Evolutionary conservation across 1,140 invertebrate species (phyloP).

Genomic region (Drosophila miranda): DNA sequence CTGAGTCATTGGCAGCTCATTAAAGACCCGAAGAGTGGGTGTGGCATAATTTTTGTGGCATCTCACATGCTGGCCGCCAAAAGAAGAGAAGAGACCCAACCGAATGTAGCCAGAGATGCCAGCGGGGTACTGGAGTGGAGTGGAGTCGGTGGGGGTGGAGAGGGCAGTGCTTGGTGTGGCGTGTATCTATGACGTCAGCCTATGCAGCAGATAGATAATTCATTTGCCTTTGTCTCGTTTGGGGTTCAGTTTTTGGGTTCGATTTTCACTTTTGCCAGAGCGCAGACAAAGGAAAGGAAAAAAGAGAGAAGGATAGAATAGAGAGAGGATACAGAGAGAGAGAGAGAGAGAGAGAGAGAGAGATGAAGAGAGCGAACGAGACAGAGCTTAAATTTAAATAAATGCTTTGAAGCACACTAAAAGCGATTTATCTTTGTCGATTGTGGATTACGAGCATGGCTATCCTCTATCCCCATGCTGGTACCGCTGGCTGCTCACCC

Average conservation of each 20-base stretch:
- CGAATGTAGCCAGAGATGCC: constrained; percentile 13
- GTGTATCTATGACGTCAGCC: constrained; percentile 69
- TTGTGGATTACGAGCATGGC: constrained; percentile 79
- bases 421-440: constrained; percentile 81
- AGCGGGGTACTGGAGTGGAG: no score
- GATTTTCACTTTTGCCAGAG: constrained; percentile 54
- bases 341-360: constrained; percentile 20
- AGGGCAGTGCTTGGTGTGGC: constrained; percentile 22
- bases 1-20: constrained; percentile 62
- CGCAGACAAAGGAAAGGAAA: neutral
- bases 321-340: neutral
- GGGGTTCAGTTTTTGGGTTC: constrained; percentile 44
- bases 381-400: constrained; percentile 73
- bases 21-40: constrained; percentile 39
- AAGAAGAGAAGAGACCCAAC: constrained; percentile 16
- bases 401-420: constrained; percentile 80
- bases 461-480: constrained; percentile 3
- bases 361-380: constrained; percentile 11
- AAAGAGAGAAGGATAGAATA: neutral
- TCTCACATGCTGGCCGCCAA: constrained; percentile 41
- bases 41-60: constrained; percentile 42
- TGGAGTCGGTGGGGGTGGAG: constrained; percentile 9
- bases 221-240: constrained; percentile 61
- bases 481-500: neutral
- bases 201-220: constrained; percentile 54